phyloP scores from a whole-genome alignment of 1,140 invertebrate species.

The Potamilus streckersoni region DNA sequence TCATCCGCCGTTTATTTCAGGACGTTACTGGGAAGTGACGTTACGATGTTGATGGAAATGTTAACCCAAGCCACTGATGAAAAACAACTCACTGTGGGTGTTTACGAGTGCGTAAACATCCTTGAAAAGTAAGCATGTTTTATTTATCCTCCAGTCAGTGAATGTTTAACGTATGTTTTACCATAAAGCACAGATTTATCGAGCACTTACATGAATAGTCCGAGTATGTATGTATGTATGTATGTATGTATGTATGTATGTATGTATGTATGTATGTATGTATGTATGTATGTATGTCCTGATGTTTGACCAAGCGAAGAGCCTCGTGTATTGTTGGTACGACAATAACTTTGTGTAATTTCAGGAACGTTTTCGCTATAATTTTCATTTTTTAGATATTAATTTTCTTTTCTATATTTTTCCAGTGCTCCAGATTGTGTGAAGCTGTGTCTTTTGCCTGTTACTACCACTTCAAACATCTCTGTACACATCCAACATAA shows the following conservation, averaged over 20 bases:
- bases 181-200: too few relatives aligned
- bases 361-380: not conserved
- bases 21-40: too few relatives aligned
- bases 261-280: too few relatives aligned
- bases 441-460: constrained; percentile 57
- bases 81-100: constrained; percentile 12
- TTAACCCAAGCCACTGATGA: constrained; percentile 18
- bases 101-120: constrained; percentile 19
- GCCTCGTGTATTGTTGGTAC: not conserved
- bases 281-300: too few relatives aligned
- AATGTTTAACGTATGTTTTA: too few relatives aligned
- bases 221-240: too few relatives aligned
- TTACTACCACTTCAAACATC: constrained; percentile 36
- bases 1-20: too few relatives aligned
- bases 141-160: too few relatives aligned
- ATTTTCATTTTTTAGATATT: not conserved
- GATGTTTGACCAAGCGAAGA: too few relatives aligned
- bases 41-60: not conserved
- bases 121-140: constrained; percentile 27
- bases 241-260: too few relatives aligned
- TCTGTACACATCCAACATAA: constrained; percentile 59
- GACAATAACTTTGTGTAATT: not conserved
- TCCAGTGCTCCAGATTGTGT: constrained; percentile 56
- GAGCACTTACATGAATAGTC: too few relatives aligned
- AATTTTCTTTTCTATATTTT: not conserved